These are phyloP conservation scores for Drosophila testacea DNA, from an alignment of 2,888 invertebrate genomes.

Conservation along the genomic window DNA sequence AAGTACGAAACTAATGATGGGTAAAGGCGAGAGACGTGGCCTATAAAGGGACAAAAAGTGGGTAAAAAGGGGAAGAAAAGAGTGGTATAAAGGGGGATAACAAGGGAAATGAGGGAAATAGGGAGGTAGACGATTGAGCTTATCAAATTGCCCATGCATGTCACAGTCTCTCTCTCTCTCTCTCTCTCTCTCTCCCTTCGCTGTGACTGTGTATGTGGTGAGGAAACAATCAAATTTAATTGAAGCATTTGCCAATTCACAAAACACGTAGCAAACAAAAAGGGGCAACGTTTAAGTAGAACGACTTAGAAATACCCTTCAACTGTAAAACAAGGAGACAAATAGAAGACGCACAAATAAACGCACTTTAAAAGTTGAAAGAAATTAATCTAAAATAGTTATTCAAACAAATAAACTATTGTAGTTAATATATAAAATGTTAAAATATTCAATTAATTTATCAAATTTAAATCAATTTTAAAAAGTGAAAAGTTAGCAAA, in stretches of 20 bases:
- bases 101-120: not conserved
- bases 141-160: conserved; percentile 67
- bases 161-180: conserved; percentile 19
- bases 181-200: conserved; percentile 4
- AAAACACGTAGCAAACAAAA: conserved; percentile 41
- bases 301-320: not conserved
- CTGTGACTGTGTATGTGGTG: conserved; percentile 27
- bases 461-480: too few species aligned
- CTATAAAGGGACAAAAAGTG: not conserved
- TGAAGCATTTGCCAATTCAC: conserved; percentile 57
- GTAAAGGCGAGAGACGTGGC: conserved; percentile 51
- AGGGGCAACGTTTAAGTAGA: not conserved
- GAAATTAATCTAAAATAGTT: too few species aligned
- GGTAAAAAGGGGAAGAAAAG: too few species aligned
- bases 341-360: too few species aligned
- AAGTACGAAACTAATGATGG: conserved; percentile 74
- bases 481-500: not conserved
- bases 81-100: too few species aligned
- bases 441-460: not conserved
- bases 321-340: too few species aligned
- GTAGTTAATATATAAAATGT: too few species aligned
- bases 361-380: too few species aligned
- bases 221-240: conserved; percentile 75
- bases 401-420: not conserved
- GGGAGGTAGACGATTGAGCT: conserved; percentile 53